Base-by-base conservation (phyloP, 2,113 vertebrate species). In the Bambusicola thoracicus region DNA sequence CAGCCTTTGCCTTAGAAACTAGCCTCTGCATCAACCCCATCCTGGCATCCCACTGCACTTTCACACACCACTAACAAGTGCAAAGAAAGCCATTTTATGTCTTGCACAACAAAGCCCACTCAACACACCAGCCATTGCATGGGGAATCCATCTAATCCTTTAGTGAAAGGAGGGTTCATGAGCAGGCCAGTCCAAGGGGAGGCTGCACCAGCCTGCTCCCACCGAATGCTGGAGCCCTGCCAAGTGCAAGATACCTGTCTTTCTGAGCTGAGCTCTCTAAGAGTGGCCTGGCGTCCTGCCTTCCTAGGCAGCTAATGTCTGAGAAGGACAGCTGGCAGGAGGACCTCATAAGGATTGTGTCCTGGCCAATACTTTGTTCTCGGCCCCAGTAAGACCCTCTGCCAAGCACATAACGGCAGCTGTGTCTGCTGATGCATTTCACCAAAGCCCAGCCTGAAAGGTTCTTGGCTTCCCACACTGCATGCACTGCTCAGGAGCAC, bases 131-230 rank as follows among this genome's bases (percentile, higher is more conserved):
- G 55, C 51, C 13, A 5, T 6, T 22, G 36, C 90, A 24, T 56
- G 21, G 69, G 61, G 74, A 69, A 79, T 36, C 59, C 34, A 18
- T 5, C 36, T 36, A 20, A 29, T 7, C n/a, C 66, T 58, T 43
- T 6, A 25, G 41, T 36, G 40, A 67, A 16, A 89, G 48, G n/a
- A 67, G 27, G 46, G 56, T 4, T 29, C 14, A 22, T 0, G 0
- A 27, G 36, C 55, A 63, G 56, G 25, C 24, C 68, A 40, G 49
- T 59, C 81, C 68, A 53, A 36, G 6, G 29, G 25, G 22, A 68
- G 24, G 1, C 89, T 67, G 67, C 75, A 36, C 36, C 0, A 2
- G 24, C 48, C 82, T 38, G 80, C 41, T 77, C 34, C 63, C 59
- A 30, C 48, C 14, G 43, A 75, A 13, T 2, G 0, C 83, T 65